These are phyloP conservation scores for Nymphalis polychloros DNA, from an alignment of 2,888 invertebrate species.

Conservation along the genomic window DNA sequence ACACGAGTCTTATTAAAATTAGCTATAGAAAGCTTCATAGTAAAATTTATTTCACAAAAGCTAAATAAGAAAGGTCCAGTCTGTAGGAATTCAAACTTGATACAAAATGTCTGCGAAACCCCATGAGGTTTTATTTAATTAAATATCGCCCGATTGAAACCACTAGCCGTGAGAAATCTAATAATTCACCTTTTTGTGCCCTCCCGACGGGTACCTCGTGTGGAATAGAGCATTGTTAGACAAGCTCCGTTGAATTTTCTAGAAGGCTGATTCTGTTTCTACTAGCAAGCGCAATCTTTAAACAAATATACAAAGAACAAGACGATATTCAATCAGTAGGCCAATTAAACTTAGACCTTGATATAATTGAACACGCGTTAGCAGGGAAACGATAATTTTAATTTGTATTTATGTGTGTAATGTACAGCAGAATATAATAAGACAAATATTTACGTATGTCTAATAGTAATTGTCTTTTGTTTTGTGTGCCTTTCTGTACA, in stretches of 20 bases:
- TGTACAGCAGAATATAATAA: no score
- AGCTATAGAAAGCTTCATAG: not conserved
- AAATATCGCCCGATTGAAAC: constrained; percentile 72
- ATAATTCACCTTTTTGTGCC: constrained; percentile 61
- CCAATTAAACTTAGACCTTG: constrained; percentile 18
- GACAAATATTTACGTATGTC: no score
- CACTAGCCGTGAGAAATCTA: constrained; percentile 62
- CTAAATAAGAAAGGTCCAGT: constrained; percentile 9
- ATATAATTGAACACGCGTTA: not conserved
- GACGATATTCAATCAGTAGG: constrained; percentile 7
- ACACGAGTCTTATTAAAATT: no score
- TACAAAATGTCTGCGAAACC: constrained; percentile 44
- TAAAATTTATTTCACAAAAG: constrained; percentile 6
- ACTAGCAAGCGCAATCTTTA: constrained; percentile 17
- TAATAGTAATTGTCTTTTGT: no score
- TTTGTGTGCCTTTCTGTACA: no score
- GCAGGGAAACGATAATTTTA: constrained; percentile 25
- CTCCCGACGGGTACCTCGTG: constrained; percentile 32
- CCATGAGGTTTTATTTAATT: constrained; percentile 68
- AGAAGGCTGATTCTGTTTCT: constrained; percentile 20
- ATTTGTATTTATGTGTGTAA: no score
- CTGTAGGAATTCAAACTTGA: constrained; percentile 47
- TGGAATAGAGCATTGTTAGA: constrained; percentile 47
- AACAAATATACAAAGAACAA: constrained; percentile 20
- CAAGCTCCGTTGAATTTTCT: constrained; percentile 23